A percentile compares a stretch with the other conserved stretches of the same genome.
phyloP scores from a whole-genome alignment of 2,113 vertebrate genomes.

The Podocnemis expansa region DNA sequence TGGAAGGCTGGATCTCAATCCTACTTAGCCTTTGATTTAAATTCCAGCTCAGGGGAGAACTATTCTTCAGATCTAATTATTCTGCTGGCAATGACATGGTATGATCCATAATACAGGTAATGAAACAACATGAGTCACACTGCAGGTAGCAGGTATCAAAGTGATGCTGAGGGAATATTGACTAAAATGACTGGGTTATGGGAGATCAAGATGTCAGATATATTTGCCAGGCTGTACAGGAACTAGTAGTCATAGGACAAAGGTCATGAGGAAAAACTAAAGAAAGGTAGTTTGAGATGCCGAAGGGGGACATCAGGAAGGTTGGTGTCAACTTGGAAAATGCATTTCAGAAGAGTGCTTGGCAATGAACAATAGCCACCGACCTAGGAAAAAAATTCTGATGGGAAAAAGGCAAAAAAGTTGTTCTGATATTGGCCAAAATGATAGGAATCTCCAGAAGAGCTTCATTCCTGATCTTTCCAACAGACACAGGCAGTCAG shows the following conservation, averaged over 20 bases:
- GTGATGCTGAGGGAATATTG: not conserved
- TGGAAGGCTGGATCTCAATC: not conserved
- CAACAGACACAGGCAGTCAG: not conserved
- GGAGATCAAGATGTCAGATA: not conserved
- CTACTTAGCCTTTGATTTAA: not conserved
- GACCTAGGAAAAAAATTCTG: no score
- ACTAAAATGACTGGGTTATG: not conserved
- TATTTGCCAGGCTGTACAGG: not conserved
- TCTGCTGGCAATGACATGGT: not conserved
- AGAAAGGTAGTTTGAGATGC: not conserved
- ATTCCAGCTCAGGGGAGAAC: not conserved
- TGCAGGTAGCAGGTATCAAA: not conserved
- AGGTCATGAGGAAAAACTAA: not conserved
- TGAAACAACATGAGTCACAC: not conserved
- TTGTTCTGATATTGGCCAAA: not conserved
- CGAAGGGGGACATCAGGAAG: not conserved
- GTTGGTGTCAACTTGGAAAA: not conserved
- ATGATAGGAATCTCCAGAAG: not conserved
- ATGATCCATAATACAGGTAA: not conserved
- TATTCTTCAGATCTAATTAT: not conserved
- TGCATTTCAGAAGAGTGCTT: not conserved
- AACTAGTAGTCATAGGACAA: not conserved
- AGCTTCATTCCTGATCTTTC: not conserved
- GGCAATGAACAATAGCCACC: not conserved
- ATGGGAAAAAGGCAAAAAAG: not conserved